Percentiles rank a stretch among this genome's conserved stretches.
Evolutionary conservation across 2,113 vertebrate genomes (phyloP).

Genomic region (Apus apus): DNA sequence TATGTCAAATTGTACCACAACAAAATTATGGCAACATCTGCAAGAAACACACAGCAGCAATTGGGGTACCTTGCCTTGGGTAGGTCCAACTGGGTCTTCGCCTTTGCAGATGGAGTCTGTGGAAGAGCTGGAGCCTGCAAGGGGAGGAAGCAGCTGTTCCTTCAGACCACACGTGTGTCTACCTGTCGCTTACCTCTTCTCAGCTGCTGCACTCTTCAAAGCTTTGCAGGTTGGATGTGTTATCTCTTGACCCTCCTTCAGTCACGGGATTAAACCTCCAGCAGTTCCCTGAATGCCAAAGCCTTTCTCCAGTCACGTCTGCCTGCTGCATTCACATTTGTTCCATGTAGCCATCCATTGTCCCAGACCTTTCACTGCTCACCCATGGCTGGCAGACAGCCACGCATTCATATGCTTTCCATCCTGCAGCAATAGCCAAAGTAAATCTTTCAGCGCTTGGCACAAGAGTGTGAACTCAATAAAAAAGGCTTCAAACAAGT

Average conservation of each 20-base stretch:
- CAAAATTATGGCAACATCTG: slow-evolving; percentile 68
- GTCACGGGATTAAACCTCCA: background rate
- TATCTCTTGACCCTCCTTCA: background rate
- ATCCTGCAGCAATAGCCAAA: slow-evolving; percentile 58
- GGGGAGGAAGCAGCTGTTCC: background rate
- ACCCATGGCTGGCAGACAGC: slow-evolving; percentile 41
- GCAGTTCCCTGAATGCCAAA: background rate
- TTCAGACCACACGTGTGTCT: rapidly evolving
- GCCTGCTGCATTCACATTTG: background rate
- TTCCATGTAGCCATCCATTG: background rate
- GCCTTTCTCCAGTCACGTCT: background rate
- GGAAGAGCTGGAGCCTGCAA: background rate
- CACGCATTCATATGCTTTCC: slow-evolving; percentile 53
- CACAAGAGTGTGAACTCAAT: slow-evolving; percentile 56
- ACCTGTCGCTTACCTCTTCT: background rate
- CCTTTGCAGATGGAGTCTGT: background rate
- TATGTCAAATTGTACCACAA: slow-evolving; percentile 57
- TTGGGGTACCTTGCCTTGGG: background rate
- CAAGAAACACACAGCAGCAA: background rate
- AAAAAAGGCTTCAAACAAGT: slow-evolving; percentile 55
- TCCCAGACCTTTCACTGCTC: slow-evolving; percentile 36
- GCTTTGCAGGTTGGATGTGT: background rate
- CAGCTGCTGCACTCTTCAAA: background rate
- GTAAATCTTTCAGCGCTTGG: slow-evolving; percentile 60
- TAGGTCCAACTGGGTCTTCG: background rate